phyloP scores from a whole-genome alignment of 2,888 invertebrate genomes.

The Apodemia hepburni region DNA sequence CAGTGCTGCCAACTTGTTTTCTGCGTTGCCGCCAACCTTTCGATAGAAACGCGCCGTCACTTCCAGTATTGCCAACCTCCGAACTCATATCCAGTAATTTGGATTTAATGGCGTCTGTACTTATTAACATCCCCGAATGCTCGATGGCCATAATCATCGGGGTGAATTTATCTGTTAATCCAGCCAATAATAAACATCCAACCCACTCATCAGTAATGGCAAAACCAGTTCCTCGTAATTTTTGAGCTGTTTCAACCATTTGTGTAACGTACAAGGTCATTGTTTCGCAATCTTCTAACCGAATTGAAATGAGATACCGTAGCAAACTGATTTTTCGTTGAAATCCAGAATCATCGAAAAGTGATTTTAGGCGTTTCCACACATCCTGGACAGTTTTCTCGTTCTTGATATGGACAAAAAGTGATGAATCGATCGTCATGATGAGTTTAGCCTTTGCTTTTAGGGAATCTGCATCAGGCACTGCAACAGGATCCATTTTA shows the following conservation, averaged over 20 bases:
- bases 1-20: not conserved
- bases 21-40: conserved; percentile 3
- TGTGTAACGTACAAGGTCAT: conserved; percentile 15
- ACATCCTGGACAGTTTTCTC: conserved; percentile 21
- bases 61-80: conserved; percentile 19
- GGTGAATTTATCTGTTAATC: conserved; percentile 20
- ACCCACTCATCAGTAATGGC: conserved; percentile 16
- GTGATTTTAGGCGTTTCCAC: conserved; percentile 12
- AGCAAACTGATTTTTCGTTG: conserved; percentile 12
- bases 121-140: conserved; percentile 17
- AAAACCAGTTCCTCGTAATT: conserved; percentile 18
- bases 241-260: conserved; percentile 17
- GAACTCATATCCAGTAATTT: conserved; percentile 28
- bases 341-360: conserved; percentile 14
- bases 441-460: conserved; percentile 25
- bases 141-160: conserved; percentile 24
- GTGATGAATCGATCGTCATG: conserved; percentile 21
- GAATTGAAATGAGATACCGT: conserved; percentile 13
- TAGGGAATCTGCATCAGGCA: too few relatives aligned
- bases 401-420: conserved; percentile 33
- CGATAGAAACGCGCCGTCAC: conserved; percentile 5
- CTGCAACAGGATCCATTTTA: too few relatives aligned
- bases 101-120: conserved; percentile 17
- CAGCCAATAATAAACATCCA: not conserved
- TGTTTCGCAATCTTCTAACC: conserved; percentile 16